Percentiles rank a stretch among this genome's conserved stretches.
These are phyloP conservation scores for Colinus virginianus DNA, from an alignment of 2,113 vertebrate species.

Conservation along the genomic window DNA sequence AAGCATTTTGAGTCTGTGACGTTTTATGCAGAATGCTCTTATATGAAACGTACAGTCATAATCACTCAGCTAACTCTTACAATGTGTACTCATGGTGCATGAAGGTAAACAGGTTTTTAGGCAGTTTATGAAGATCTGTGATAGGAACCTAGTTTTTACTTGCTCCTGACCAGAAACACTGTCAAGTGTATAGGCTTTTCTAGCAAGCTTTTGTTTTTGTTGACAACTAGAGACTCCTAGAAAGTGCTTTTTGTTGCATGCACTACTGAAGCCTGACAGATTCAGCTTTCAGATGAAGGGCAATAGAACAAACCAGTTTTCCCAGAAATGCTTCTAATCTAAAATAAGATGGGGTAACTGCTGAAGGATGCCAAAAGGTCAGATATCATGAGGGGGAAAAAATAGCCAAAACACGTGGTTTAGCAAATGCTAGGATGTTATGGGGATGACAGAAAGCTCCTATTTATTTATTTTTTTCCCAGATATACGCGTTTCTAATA, in stretches of 20 bases:
- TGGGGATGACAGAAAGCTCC: not conserved
- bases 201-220: not conserved
- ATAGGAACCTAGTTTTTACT: not conserved
- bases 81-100: not conserved
- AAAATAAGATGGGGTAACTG: constrained; percentile 3
- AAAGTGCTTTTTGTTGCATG: not conserved
- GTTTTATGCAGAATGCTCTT: not conserved
- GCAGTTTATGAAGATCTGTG: not conserved
- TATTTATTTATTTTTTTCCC: not conserved
- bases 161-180: not conserved
- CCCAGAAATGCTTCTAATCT: not conserved
- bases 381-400: not conserved
- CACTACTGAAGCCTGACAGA: not conserved
- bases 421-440: not conserved
- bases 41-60: not conserved
- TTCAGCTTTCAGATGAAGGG: constrained; percentile 1
- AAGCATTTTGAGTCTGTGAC: not conserved
- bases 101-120: not conserved
- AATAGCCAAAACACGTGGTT: not conserved
- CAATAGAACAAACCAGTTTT: not conserved
- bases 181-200: not conserved
- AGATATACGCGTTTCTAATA: not conserved
- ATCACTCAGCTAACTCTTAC: not conserved
- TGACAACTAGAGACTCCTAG: not conserved
- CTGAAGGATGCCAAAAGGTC: constrained; percentile 1